phyloP scores from a whole-genome alignment of 2,888 invertebrate genomes.

The Macrophya alboannulata region DNA sequence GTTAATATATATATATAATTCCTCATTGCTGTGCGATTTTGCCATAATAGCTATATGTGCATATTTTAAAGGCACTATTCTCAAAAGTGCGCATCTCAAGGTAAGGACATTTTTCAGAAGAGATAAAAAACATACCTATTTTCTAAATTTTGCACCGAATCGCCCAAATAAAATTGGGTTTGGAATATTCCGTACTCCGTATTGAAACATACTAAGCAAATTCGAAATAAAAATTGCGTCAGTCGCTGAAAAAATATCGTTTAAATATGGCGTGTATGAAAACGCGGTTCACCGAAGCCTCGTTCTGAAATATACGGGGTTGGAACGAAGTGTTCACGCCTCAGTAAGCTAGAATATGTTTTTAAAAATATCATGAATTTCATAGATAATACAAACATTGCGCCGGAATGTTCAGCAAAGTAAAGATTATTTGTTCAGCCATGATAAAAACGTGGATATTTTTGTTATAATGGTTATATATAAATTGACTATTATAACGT shows the following conservation, averaged over 20 bases:
- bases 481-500: neutral
- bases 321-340: neutral
- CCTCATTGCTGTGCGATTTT: neutral
- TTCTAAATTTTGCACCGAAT: neutral
- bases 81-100: neutral
- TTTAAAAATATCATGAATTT: neutral
- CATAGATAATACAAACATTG: neutral
- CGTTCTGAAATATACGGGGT: neutral
- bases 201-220: neutral
- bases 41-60: neutral
- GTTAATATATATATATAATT: neutral
- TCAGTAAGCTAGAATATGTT: neutral
- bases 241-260: neutral
- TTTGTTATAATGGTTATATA: neutral
- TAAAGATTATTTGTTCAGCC: neutral
- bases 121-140: neutral
- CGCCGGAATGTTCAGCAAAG: neutral
- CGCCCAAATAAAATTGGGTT: neutral
- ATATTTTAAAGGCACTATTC: neutral
- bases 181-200: neutral
- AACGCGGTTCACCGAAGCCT: neutral
- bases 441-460: neutral
- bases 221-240: neutral
- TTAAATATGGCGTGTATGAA: neutral
- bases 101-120: neutral